Percentiles rank a stretch among this genome's conserved stretches.
Evolutionary conservation across 2,113 vertebrate species (phyloP).

Genomic region (Ceyx margarethae): DNA sequence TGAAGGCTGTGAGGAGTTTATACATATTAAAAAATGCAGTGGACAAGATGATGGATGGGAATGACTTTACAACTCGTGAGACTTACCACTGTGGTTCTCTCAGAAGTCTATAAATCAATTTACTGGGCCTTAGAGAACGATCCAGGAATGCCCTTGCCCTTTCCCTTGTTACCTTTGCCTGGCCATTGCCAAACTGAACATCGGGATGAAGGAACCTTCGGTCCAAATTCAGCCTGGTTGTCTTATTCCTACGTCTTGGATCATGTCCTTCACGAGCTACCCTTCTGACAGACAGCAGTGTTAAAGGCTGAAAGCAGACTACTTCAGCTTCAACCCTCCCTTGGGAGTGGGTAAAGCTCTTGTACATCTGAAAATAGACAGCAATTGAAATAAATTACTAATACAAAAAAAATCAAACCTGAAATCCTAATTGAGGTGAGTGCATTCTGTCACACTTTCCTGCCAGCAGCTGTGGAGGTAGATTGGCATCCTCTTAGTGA

Average conservation of each 20-base stretch:
- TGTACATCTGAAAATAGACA: not conserved
- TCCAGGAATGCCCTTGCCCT: not conserved
- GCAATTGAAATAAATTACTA: not conserved
- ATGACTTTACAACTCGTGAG: not conserved
- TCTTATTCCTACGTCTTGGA: not conserved
- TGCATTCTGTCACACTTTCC: not conserved
- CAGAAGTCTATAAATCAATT: not conserved
- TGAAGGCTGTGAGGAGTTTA: fast-evolving
- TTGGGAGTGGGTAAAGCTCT: not conserved
- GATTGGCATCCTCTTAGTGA: not conserved
- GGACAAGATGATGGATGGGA: not conserved
- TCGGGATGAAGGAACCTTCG: not conserved
- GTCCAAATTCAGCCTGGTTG: not conserved
- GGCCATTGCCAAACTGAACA: not conserved
- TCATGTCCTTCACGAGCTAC: not conserved
- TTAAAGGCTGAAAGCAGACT: not conserved
- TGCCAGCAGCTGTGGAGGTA: not conserved
- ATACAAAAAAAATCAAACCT: not conserved
- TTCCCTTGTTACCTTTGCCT: fast-evolving
- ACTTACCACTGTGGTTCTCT: not conserved
- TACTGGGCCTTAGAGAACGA: not conserved
- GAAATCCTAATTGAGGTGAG: not conserved
- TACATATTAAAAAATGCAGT: not conserved
- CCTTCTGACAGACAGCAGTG: not conserved
- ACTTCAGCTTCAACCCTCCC: not conserved